Evolutionary conservation across 2,888 invertebrate species (phyloP).

Genomic region (Nezara viridula): DNA sequence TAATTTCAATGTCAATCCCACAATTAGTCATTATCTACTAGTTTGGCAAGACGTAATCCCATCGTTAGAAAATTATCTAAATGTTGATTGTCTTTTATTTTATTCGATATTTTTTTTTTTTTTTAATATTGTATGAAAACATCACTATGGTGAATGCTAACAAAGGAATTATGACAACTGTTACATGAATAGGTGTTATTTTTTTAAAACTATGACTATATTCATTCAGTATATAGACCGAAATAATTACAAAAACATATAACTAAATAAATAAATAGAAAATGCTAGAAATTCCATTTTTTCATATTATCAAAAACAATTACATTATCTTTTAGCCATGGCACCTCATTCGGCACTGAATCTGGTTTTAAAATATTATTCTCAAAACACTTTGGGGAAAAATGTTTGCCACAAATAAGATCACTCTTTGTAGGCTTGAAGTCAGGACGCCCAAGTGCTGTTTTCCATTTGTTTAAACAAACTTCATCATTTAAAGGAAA

Average conservation of each 20-base stretch:
- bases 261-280: neutral
- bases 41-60: neutral
- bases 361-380: slow-evolving; percentile 52
- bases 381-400: slow-evolving; percentile 27
- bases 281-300: neutral
- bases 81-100: neutral
- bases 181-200: neutral
- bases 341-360: neutral
- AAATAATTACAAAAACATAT: neutral
- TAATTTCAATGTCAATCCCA: neutral
- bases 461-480: slow-evolving; percentile 51
- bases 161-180: slow-evolving; percentile 6
- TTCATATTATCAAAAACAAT: neutral
- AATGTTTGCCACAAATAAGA: slow-evolving; percentile 52
- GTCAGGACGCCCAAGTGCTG: slow-evolving; percentile 49
- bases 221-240: neutral
- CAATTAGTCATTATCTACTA: neutral
- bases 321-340: slow-evolving; percentile 31
- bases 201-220: neutral
- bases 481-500: slow-evolving; percentile 53
- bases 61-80: neutral
- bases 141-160: slow-evolving; percentile 12
- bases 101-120: neutral
- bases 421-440: slow-evolving; percentile 44
- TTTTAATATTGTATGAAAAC: neutral